Conservation (phyloP, 2,888 invertebrate genomes). For the Laspeyria flexula region DNA sequence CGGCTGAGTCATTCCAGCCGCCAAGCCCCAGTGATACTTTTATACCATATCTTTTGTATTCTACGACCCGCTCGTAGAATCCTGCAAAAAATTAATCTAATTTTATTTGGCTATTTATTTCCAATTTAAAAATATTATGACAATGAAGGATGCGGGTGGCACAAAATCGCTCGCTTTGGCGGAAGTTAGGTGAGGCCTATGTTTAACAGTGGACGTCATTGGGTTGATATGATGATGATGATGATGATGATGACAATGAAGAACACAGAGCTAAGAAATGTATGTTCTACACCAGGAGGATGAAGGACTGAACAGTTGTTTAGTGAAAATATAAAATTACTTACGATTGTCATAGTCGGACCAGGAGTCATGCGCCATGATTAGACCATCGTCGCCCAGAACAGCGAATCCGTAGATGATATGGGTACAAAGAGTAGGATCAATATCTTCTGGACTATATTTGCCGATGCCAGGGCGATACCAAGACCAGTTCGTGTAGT, state of each 20-base stretch:
- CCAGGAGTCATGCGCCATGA: constrained; percentile 95
- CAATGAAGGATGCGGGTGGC: too few species aligned
- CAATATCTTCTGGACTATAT: constrained; percentile 94
- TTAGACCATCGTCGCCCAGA: constrained; percentile 92
- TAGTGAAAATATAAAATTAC: too few species aligned
- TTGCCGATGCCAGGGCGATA: constrained; percentile 93
- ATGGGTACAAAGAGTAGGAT: constrained; percentile 95
- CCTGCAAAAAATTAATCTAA: constrained; percentile 73
- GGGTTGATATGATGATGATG: too few species aligned
- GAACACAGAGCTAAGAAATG: too few species aligned
- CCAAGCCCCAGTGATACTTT: constrained; percentile 96
- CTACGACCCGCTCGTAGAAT: constrained; percentile 94
- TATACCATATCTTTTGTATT: constrained; percentile 91
- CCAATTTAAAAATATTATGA: too few species aligned
- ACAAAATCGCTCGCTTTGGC: too few species aligned
- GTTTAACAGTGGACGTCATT: too few species aligned
- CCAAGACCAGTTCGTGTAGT: constrained; percentile 98
- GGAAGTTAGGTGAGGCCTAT: too few species aligned
- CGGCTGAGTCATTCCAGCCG: constrained; percentile 98
- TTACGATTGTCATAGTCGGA: constrained; percentile 95
- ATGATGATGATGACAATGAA: too few species aligned
- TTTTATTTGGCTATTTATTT: background rate
- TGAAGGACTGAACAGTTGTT: too few species aligned
- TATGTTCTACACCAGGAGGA: too few species aligned
- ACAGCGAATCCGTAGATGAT: constrained; percentile 97